A percentile compares a stretch with the other conserved stretches of the same genome.
Conservation (phyloP, 1,140 invertebrate species). For the Mizuhopecten yessoensis region DNA sequence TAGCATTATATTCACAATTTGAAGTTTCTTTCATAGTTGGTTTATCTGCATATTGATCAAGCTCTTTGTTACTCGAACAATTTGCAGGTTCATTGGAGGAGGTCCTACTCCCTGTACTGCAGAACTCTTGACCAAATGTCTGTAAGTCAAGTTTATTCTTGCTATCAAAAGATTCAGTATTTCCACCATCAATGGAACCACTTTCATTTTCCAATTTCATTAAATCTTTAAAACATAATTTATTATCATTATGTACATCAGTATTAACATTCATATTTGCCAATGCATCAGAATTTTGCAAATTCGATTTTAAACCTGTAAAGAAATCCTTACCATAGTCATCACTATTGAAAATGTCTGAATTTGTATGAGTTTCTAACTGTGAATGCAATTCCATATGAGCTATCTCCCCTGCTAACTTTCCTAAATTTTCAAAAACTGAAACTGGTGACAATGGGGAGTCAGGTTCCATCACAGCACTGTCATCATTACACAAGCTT, state of each 20-base stretch:
- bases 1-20: not conserved
- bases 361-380: not conserved
- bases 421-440: conserved; percentile 6
- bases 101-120: not conserved
- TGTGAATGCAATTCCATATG: not conserved
- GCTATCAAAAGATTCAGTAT: not conserved
- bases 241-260: conserved; percentile 13
- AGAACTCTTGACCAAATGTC: not conserved
- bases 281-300: not conserved
- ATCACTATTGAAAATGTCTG: not conserved
- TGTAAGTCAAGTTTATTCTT: not conserved
- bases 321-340: not conserved
- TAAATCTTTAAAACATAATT: not conserved
- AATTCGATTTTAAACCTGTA: not conserved
- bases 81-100: not conserved
- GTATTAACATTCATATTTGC: not conserved
- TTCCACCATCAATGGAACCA: not conserved
- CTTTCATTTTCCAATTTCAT: not conserved
- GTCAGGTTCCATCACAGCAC: not conserved
- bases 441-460: not conserved
- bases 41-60: not conserved
- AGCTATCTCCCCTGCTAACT: not conserved
- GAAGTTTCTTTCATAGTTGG: not conserved
- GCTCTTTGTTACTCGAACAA: not conserved
- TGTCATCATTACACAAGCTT: not conserved